Conservation (phyloP, 35 echinoderm and acorn worm genomes). For the Anneissia japonica region DNA sequence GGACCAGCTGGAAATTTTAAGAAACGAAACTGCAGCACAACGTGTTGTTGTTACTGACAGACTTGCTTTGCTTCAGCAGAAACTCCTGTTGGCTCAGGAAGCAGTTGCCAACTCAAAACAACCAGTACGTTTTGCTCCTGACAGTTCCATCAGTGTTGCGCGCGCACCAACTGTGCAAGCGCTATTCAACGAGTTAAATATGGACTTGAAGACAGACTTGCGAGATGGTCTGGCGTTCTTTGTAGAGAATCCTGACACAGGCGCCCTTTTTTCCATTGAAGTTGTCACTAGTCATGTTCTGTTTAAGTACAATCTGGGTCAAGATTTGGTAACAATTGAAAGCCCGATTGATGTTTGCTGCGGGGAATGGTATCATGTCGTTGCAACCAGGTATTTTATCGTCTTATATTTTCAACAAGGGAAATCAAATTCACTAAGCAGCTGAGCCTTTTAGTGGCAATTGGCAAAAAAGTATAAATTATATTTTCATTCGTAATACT, state of each 20-base stretch:
- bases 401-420: conserved; percentile 5
- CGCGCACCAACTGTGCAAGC: neutral
- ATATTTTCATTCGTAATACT: too few species aligned
- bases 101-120: conserved; percentile 71
- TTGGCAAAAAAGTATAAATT: too few species aligned
- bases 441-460: too few species aligned
- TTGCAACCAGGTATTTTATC: conserved; percentile 71
- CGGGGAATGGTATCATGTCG: conserved; percentile 66
- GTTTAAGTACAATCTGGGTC: conserved; percentile 55
- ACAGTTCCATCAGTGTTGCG: conserved; percentile 47
- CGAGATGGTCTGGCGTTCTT: conserved; percentile 75
- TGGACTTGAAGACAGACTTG: conserved; percentile 68
- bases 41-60: conserved; percentile 53
- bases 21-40: conserved; percentile 50
- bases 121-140: conserved; percentile 61
- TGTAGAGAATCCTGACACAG: conserved; percentile 41
- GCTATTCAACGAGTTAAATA: conserved; percentile 50
- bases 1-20: conserved; percentile 24
- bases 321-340: conserved; percentile 62
- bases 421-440: too few species aligned
- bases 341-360: conserved; percentile 96
- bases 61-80: conserved; percentile 58
- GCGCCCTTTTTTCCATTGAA: conserved; percentile 66
- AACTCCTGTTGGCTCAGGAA: conserved; percentile 59
- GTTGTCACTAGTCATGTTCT: conserved; percentile 55